Percentiles rank a stretch among this genome's conserved stretches.
Conservation (phyloP, 2,888 invertebrate genomes). For the Clostera curtula region DNA sequence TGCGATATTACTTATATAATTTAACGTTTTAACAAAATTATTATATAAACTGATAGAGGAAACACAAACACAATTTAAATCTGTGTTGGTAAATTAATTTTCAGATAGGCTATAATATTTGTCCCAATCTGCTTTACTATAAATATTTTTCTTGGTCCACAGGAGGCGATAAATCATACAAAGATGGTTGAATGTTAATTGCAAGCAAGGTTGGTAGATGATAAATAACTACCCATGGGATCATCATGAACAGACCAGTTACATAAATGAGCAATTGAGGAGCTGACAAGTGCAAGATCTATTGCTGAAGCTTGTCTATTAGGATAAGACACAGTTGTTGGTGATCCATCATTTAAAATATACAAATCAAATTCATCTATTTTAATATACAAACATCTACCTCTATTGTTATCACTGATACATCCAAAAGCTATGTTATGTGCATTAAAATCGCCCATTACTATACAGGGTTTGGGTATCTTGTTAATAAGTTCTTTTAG, state of each 20-base stretch:
- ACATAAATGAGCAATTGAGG: constrained; percentile 2
- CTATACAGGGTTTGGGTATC: background rate
- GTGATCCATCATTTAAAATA: constrained; percentile 1
- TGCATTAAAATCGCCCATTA: constrained; percentile 4
- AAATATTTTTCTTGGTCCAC: background rate
- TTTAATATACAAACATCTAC: background rate
- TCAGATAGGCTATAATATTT: background rate
- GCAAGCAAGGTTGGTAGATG: constrained; percentile 10
- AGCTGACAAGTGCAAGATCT: background rate
- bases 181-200: background rate
- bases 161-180: background rate
- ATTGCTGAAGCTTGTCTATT: background rate
- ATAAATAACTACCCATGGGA: constrained; percentile 10
- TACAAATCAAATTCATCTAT: constrained; percentile 2
- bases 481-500: background rate
- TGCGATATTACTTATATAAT: constrained; percentile 1
- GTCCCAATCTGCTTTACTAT: background rate
- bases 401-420: constrained; percentile 1
- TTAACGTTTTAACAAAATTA: background rate
- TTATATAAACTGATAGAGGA: background rate
- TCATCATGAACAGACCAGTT: constrained; percentile 8
- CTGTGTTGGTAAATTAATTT: background rate
- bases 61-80: background rate
- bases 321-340: constrained; percentile 1
- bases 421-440: constrained; percentile 16